Evolutionary conservation across 2,888 invertebrate species (phyloP).

Genomic region (Ophion costatus): DNA sequence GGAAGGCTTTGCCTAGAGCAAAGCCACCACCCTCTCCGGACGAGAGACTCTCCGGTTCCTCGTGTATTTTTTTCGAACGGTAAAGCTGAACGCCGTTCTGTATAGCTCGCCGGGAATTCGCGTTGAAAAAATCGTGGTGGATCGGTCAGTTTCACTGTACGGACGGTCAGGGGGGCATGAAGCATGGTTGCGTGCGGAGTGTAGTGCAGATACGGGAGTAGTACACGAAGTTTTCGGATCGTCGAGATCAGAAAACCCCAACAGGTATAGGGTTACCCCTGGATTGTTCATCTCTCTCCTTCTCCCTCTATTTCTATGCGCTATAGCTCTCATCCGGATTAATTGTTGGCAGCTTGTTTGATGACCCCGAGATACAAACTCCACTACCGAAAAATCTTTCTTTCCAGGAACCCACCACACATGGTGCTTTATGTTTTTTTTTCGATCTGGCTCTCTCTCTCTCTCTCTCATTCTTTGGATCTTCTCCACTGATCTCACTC

Average conservation of each 20-base stretch:
- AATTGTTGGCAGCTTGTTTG: conserved; percentile 79
- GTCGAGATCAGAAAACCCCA: conserved; percentile 43
- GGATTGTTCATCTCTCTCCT: conserved; percentile 49
- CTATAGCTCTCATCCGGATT: conserved; percentile 75
- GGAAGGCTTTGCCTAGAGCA: conserved; percentile 55
- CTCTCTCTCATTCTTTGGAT: conserved; percentile 29
- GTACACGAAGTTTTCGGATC: conserved; percentile 50
- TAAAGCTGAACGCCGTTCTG: conserved; percentile 47
- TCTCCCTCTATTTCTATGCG: conserved; percentile 24
- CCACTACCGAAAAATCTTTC: conserved; percentile 62
- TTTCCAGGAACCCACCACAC: conserved; percentile 52
- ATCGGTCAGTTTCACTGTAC: conserved; percentile 47
- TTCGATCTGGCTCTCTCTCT: neutral
- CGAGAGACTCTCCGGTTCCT: neutral
- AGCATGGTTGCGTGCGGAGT: neutral
- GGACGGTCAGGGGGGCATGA: neutral
- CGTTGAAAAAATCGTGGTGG: neutral
- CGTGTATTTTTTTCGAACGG: conserved; percentile 14
- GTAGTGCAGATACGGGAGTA: conserved; percentile 11
- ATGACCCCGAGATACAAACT: conserved; percentile 70
- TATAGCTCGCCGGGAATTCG: neutral
- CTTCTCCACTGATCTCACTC: conserved; percentile 21
- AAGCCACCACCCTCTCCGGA: conserved; percentile 22
- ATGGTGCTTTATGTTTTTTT: neutral
- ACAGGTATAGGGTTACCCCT: conserved; percentile 79